Conservation (phyloP, 2,797 vertebrate species). For the Mastacembelus armatus region DNA sequence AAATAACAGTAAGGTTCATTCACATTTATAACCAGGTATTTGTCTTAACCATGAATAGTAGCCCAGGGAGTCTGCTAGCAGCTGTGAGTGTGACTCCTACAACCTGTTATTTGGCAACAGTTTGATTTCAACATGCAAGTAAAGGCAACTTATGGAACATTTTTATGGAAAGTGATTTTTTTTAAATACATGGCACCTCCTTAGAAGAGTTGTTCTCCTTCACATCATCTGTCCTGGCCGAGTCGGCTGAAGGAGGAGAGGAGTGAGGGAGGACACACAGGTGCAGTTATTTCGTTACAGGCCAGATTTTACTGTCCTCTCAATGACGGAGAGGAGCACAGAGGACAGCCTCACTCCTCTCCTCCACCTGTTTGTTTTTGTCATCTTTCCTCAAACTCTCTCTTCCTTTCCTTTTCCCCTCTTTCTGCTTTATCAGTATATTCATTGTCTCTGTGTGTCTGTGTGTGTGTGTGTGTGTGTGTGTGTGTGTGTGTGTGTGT, state of each 20-base stretch:
- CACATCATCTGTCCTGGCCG: slow-evolving; percentile 19
- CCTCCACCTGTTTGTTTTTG: slow-evolving; percentile 39
- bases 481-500: too few species aligned
- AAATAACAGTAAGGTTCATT: slow-evolving; percentile 11
- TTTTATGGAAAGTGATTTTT: not conserved
- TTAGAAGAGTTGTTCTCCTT: slow-evolving; percentile 5
- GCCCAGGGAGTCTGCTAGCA: not conserved
- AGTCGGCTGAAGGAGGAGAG: slow-evolving; percentile 26
- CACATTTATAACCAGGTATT: slow-evolving; percentile 3
- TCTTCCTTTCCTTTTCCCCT: slow-evolving; percentile 16
- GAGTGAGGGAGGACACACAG: slow-evolving; percentile 22
- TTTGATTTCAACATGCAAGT: slow-evolving; percentile 20
- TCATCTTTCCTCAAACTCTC: slow-evolving; percentile 6
- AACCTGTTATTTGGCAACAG: slow-evolving; percentile 51
- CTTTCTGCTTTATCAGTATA: not conserved
- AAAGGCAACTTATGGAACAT: not conserved
- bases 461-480: too few species aligned
- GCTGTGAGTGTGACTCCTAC: slow-evolving; percentile 13
- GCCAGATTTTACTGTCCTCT: slow-evolving; percentile 50
- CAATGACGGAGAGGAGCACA: slow-evolving; percentile 48
- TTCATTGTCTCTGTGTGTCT: not conserved
- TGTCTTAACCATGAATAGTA: slow-evolving; percentile 25
- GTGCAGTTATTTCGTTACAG: slow-evolving; percentile 49
- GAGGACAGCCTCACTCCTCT: slow-evolving; percentile 33
- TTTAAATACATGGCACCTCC: slow-evolving; percentile 14